Conservation (phyloP, 1,140 invertebrate species). For the Drosophila setifemur region DNA sequence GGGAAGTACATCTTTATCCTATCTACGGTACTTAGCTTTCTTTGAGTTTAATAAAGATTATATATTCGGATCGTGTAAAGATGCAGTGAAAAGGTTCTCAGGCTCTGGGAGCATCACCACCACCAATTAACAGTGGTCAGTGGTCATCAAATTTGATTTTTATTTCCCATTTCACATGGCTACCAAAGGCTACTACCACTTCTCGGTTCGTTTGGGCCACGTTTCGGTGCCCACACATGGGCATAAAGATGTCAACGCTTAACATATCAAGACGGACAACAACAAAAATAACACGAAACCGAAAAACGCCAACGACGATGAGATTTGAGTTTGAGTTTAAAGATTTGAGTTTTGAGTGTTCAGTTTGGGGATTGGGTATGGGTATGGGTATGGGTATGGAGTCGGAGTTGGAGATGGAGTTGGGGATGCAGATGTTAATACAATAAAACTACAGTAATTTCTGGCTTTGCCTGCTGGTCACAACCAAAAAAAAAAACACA, state of each 20-base stretch:
- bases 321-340: too few relatives aligned
- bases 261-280: slow-evolving; percentile 72
- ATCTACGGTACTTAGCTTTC: too few relatives aligned
- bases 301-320: slow-evolving; percentile 38
- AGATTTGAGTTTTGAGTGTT: too few relatives aligned
- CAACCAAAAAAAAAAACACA: too few relatives aligned
- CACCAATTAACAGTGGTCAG: slow-evolving; percentile 19
- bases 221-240: slow-evolving; percentile 72
- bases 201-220: slow-evolving; percentile 42
- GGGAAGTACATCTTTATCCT: too few relatives aligned
- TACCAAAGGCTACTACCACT: background rate
- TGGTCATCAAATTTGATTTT: slow-evolving; percentile 41
- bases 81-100: slow-evolving; percentile 51
- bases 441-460: slow-evolving; percentile 76
- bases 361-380: background rate
- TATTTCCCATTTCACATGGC: slow-evolving; percentile 32
- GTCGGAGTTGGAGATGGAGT: slow-evolving; percentile 1
- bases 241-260: slow-evolving; percentile 80
- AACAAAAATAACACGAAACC: slow-evolving; percentile 42
- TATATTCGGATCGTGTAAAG: too few relatives aligned
- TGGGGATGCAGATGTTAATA: slow-evolving; percentile 60
- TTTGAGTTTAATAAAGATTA: too few relatives aligned
- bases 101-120: slow-evolving; percentile 17
- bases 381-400: background rate
- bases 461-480: slow-evolving; percentile 55